Conservation (phyloP, 2,888 invertebrate genomes). For the Halocaridina rubra region DNA sequence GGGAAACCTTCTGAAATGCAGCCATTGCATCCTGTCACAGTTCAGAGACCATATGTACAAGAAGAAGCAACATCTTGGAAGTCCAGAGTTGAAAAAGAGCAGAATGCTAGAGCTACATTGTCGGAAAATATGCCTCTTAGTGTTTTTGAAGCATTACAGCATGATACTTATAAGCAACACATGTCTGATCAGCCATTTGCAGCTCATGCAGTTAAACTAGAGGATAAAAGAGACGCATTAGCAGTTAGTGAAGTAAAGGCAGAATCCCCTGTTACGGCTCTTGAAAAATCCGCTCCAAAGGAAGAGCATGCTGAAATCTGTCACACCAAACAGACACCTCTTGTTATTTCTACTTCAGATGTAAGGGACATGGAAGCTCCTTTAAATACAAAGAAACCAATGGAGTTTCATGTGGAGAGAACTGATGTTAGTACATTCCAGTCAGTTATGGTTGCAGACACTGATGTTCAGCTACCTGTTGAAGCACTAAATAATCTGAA, state of each 20-base stretch:
- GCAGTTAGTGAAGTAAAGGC: conserved; percentile 45
- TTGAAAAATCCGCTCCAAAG: conserved; percentile 1
- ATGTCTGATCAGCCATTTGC: conserved; percentile 24
- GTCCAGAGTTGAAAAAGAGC: conserved; percentile 37
- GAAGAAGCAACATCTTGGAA: conserved; percentile 52
- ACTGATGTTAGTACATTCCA: conserved; percentile 23
- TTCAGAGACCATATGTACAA: conserved; percentile 39
- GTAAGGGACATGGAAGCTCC: conserved; percentile 46
- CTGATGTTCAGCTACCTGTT: conserved; percentile 39
- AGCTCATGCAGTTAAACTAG: conserved; percentile 41
- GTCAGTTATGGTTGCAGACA: conserved; percentile 40
- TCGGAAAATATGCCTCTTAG: conserved; percentile 37
- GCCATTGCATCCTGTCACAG: conserved; percentile 27
- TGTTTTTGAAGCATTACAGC: conserved; percentile 33
- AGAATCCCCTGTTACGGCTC: conserved; percentile 36
- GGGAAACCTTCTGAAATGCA: conserved; percentile 36
- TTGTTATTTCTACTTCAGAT: conserved; percentile 39
- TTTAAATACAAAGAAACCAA: conserved; percentile 22
- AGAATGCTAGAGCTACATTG: conserved; percentile 37
- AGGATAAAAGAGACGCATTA: conserved; percentile 36
- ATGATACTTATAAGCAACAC: conserved; percentile 42
- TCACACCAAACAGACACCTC: conserved; percentile 39
- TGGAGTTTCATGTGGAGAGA: conserved; percentile 19
- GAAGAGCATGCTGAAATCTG: conserved; percentile 42
- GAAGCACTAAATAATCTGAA: conserved; percentile 17